Conservation (phyloP, 2,797 vertebrate genomes). For the Macrochelys suwanniensis region DNA sequence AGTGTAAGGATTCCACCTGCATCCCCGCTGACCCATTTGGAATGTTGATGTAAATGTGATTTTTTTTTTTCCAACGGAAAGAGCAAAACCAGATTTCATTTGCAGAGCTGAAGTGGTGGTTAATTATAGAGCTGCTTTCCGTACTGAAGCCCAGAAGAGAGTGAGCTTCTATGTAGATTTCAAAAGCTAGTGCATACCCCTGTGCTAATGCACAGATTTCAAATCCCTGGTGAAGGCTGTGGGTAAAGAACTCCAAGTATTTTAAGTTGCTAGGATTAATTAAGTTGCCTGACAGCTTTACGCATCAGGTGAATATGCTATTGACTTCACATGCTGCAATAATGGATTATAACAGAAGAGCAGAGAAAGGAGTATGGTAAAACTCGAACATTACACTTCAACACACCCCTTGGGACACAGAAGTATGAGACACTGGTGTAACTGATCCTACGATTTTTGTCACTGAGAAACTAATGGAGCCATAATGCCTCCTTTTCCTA, state of each 20-base stretch:
- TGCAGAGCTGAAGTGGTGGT: background rate
- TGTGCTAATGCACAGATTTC: background rate
- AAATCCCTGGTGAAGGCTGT: background rate
- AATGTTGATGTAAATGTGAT: background rate
- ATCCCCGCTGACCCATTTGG: background rate
- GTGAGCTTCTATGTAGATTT: background rate
- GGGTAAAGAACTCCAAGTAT: background rate
- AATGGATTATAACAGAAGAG: background rate
- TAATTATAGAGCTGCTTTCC: background rate
- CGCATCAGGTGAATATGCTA: background rate
- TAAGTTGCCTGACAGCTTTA: background rate
- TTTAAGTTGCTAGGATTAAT: background rate
- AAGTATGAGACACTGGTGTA: slow-evolving; percentile 6
- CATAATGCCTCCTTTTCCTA: background rate
- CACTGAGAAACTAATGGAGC: slow-evolving; percentile 17
- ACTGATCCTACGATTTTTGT: background rate
- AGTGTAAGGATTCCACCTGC: background rate
- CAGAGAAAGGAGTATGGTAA: background rate
- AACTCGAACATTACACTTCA: slow-evolving; percentile 13
- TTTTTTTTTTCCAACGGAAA: background rate
- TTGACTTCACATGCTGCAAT: no score
- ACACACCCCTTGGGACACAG: background rate
- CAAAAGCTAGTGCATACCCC: background rate
- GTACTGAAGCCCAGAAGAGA: background rate
- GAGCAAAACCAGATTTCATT: background rate